Base-by-base conservation (phyloP, 2,113 vertebrate genomes). In the Tragelaphus strepsiceros region DNA sequence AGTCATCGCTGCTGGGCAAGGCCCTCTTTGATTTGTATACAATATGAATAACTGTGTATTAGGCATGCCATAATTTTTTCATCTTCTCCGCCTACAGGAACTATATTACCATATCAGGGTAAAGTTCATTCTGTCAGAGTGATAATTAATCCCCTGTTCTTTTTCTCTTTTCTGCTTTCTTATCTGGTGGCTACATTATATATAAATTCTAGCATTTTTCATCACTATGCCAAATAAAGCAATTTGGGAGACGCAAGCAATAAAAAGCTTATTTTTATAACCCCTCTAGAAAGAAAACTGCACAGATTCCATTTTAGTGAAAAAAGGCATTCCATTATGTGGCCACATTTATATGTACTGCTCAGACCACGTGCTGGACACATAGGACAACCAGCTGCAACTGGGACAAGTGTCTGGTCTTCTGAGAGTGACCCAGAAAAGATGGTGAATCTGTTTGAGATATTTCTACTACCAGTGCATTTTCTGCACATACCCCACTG, bases 141-240 rank as follows among this genome's bases (percentile, higher is more conserved):
- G 6, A 95, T 98, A 98, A 98, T 98, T 98, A 98, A 98, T 98
- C 98, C 98, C 95, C 82, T 95, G 81, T 98, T 93, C 81, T 81
- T 89, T 97, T 96, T 91, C 54, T 96, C 93, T 96, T 88, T n/a
- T 58, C 35, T 96, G 78, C 89, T 81, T 96, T 97, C 97, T 95
- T 90, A 97, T 98, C 97, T 91, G 95, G 94, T 97, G 91, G 92
- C 97, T 97, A 91, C 85, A 84, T 98, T 97, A 91, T 97, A 93
- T 97, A 96, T 97, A 97, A 98, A 98, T 99, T 98, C 97, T 92
- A 96, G 97, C 94, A 96, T 98, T 98, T 98, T 98, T 98, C 96
- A 96, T 98, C 95, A 22, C 88, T n/a, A 39, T 98, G 97, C 98
- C 98, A 98, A 97, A 97, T 97, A 98, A 98, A 98, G 98, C 94